Evolutionary conservation across 2,797 vertebrate species (phyloP), one percentile per base, ranked within the genome.

Genomic region (Basileuterus tristriatus): DNA sequence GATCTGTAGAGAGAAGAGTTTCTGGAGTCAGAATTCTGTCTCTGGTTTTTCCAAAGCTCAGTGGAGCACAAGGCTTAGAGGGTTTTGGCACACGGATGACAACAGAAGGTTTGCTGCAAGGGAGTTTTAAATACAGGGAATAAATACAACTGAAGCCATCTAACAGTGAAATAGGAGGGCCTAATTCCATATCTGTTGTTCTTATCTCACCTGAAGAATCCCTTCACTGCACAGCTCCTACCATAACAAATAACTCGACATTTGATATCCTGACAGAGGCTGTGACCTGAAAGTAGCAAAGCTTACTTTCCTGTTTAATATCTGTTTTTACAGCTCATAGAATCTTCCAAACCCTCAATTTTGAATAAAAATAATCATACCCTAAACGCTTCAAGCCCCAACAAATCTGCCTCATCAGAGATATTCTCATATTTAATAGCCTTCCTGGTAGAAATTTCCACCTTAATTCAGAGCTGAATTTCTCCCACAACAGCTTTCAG

Each of bases 41-140:
- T 82, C n/a, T 63, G 30, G 36, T 74, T 87, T 92, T 88, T 58
- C 76, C 71, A 59, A 64, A 86, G 52, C 86, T 95, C 83, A 55
- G 58, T 52, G 68, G 34, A 90, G 70, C 56, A 72, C 85, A 89
- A 90, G 70, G 58, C 67, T 95, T 79, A 76, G 67, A 79, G 60
- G 36, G 55, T 95, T 93, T 91, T 96, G 94, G 88, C 88, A 90
- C 29, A 20, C n/a, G n/a, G 32, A 34, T 80, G 36, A 39, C 24
- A 83, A 87, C 89, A 95, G 96, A 97, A 96, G 93, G 82, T 64
- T 93, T 59, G 72, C 62, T 86, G 81, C 63, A 84, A 88, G 74
- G 55, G 67, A 94, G 62, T 80, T 88, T 91, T 74, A 81, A 93
- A 81, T 78, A 80, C 46, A 74, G 60, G 81, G 78, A 87, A 93